phyloP scores from a whole-genome alignment of 2,113 vertebrate genomes.

The Nicator chloris region DNA sequence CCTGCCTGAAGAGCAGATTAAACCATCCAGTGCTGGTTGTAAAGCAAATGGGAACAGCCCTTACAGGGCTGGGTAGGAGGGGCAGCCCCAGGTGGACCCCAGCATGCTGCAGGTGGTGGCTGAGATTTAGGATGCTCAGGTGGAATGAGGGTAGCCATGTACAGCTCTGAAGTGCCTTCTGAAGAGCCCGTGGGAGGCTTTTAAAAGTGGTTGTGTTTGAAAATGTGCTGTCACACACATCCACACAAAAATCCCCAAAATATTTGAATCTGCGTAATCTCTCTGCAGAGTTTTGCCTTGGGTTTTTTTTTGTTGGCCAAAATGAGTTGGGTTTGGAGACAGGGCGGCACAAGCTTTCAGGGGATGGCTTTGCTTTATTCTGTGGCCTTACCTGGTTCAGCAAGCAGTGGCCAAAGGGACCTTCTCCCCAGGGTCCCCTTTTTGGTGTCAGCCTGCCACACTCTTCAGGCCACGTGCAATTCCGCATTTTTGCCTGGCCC shows the following conservation, averaged over 20 bases:
- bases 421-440: neutral
- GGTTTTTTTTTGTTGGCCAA: neutral
- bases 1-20: neutral
- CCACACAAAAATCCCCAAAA: conserved; percentile 38
- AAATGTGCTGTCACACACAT: conserved; percentile 37
- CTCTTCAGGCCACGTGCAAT: neutral
- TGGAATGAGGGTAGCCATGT: neutral
- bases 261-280: neutral
- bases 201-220: neutral
- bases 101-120: rapidly evolving
- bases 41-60: neutral
- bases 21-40: neutral
- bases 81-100: neutral
- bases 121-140: neutral
- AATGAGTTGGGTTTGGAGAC: neutral
- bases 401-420: neutral
- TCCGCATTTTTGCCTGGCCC: neutral
- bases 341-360: neutral
- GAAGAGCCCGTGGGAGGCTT: conserved; percentile 29
- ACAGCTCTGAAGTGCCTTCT: neutral
- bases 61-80: neutral
- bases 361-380: neutral
- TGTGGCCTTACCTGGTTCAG: neutral
- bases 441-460: neutral
- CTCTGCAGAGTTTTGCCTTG: neutral